phyloP scores from a whole-genome alignment of 1,140 invertebrate species.

The Ctenoplectra terminalis region DNA sequence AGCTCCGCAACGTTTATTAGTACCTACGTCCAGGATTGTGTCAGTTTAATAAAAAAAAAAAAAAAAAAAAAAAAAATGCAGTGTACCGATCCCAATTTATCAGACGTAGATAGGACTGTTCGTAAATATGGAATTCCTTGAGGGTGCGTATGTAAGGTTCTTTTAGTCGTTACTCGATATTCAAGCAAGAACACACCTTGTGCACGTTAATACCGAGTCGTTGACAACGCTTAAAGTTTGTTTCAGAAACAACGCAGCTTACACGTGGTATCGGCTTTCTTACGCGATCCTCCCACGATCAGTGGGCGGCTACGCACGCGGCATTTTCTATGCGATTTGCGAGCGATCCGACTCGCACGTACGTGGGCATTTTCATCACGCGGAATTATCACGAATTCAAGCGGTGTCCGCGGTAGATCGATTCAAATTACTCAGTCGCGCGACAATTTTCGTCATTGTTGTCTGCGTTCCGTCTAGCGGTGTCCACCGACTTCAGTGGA shows the following conservation, averaged over 20 bases:
- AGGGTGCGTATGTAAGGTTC: no score
- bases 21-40: no score
- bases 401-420: not conserved
- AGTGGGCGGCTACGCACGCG: not conserved
- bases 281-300: no score
- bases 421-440: constrained; percentile 7
- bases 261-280: constrained; percentile 7
- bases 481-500: not conserved
- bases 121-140: no score
- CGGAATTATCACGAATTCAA: constrained; percentile 23
- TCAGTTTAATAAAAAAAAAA: no score
- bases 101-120: no score
- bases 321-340: not conserved
- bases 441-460: constrained; percentile 18
- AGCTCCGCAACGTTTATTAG: no score
- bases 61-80: no score
- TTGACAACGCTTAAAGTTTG: not conserved
- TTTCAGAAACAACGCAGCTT: not conserved
- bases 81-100: no score
- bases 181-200: no score
- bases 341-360: no score
- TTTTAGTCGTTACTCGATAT: no score
- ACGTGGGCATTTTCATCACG: not conserved
- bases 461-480: constrained; percentile 16
- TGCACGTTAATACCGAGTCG: not conserved